Evolutionary conservation across 2,113 vertebrate species (phyloP).

Genomic region (Neogobius melanostomus): DNA sequence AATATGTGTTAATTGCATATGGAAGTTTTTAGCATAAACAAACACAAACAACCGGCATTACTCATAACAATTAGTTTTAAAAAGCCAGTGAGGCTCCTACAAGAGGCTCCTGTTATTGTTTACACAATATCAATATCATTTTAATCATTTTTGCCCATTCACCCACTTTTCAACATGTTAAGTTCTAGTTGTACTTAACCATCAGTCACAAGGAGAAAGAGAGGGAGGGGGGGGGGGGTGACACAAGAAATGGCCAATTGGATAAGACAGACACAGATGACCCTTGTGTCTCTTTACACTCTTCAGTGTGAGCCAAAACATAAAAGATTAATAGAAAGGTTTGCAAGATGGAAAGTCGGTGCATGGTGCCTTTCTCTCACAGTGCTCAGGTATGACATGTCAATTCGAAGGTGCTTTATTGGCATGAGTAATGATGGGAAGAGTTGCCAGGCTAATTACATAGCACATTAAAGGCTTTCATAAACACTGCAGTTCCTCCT

Average conservation of each 20-base stretch:
- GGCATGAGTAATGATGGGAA: slow-evolving; percentile 75
- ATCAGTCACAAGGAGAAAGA: slow-evolving; percentile 55
- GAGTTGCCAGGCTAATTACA: slow-evolving; percentile 80
- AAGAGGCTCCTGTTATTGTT: slow-evolving; percentile 28
- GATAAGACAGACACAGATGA: slow-evolving; percentile 49
- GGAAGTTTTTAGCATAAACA: slow-evolving; percentile 51
- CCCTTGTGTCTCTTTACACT: slow-evolving; percentile 1
- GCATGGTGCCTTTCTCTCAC: slow-evolving; percentile 30
- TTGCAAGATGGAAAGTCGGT: slow-evolving; percentile 54
- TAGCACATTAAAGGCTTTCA: slow-evolving; percentile 80
- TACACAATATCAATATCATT: slow-evolving; percentile 22
- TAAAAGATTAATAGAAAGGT: slow-evolving; percentile 45
- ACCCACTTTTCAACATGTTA: slow-evolving; percentile 50
- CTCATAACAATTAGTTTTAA: slow-evolving; percentile 49
- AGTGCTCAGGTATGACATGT: slow-evolving; percentile 63
- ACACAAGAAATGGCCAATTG: slow-evolving; percentile 61
- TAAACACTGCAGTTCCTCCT: slow-evolving; percentile 79
- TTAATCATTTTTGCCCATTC: slow-evolving; percentile 21
- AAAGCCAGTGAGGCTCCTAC: slow-evolving; percentile 27
- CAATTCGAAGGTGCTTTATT: slow-evolving; percentile 74
- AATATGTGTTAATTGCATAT: slow-evolving; percentile 58
- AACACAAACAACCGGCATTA: slow-evolving; percentile 44
- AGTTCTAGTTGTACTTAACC: slow-evolving; percentile 63
- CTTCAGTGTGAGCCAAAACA: background rate
- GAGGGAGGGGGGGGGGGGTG: slow-evolving; percentile 49